Percentiles rank a stretch among this genome's conserved stretches.
Evolutionary conservation across 2,797 vertebrate species (phyloP).

Genomic region (Arnoldichthys spilopterus): DNA sequence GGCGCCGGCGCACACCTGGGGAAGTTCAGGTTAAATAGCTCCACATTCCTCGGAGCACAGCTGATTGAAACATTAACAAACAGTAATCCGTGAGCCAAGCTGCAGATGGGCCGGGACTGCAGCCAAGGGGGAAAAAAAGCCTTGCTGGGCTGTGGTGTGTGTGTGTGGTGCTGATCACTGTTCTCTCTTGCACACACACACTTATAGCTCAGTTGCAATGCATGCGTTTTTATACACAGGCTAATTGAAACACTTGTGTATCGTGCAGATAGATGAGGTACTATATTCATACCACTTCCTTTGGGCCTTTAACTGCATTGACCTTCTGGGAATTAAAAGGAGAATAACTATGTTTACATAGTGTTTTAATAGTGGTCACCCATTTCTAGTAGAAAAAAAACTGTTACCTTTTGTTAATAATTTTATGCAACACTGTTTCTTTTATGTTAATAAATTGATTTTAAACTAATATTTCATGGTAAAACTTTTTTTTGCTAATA

Average conservation of each 20-base stretch:
- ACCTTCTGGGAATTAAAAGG: background rate
- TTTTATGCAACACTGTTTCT: no score
- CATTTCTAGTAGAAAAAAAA: background rate
- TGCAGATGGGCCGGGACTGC: slow-evolving; percentile 88
- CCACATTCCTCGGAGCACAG: slow-evolving; percentile 92
- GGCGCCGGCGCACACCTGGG: slow-evolving; percentile 95
- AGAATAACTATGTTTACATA: background rate
- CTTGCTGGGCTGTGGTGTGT: background rate
- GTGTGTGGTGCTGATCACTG: background rate
- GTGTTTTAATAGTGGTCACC: background rate
- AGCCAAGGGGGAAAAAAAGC: slow-evolving; percentile 72
- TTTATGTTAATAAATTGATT: no score
- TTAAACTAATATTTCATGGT: no score
- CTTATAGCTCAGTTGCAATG: slow-evolving; percentile 5
- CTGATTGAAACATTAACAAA: slow-evolving; percentile 98
- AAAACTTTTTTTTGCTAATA: no score
- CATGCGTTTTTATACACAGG: slow-evolving; percentile 1
- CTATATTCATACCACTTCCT: background rate
- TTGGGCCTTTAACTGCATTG: slow-evolving; percentile 5
- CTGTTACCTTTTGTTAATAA: no score
- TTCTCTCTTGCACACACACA: background rate
- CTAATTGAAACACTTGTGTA: slow-evolving; percentile 3
- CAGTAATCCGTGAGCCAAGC: slow-evolving; percentile 85
- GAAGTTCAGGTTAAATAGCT: slow-evolving; percentile 97
- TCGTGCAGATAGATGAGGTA: slow-evolving; percentile 13